These are phyloP conservation scores for Caenorhabditis sp. DNA, from an alignment of 2,888 invertebrate genomes.

Conservation along the genomic window DNA sequence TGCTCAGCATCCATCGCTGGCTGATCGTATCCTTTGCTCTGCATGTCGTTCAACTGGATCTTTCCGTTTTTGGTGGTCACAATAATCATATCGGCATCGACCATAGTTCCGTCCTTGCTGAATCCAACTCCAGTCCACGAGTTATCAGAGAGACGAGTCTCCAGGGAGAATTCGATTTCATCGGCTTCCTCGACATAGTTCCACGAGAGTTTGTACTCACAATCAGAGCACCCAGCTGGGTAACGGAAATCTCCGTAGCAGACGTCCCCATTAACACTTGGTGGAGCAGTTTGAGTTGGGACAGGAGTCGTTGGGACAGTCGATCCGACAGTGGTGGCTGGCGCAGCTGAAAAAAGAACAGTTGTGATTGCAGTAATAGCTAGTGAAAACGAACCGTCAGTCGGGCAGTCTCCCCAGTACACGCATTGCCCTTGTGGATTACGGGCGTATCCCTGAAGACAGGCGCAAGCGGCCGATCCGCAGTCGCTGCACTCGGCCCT, in stretches of 20 bases:
- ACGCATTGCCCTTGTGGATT: slow-evolving; percentile 69
- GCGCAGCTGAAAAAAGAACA: slow-evolving; percentile 1
- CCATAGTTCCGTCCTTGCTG: slow-evolving; percentile 73
- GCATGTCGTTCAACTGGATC: slow-evolving; percentile 76
- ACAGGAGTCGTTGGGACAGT: slow-evolving; percentile 6
- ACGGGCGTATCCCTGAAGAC: slow-evolving; percentile 77
- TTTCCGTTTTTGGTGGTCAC: slow-evolving; percentile 69
- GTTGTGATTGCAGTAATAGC: neutral
- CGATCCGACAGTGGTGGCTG: slow-evolving; percentile 12
- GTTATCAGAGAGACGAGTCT: slow-evolving; percentile 73
- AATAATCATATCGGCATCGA: slow-evolving; percentile 77
- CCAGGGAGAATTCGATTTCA: slow-evolving; percentile 78
- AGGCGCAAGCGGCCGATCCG: slow-evolving; percentile 72
- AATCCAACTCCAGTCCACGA: slow-evolving; percentile 79
- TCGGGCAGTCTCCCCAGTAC: slow-evolving; percentile 78
- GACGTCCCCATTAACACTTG: slow-evolving; percentile 67
- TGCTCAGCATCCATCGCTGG: slow-evolving; percentile 61
- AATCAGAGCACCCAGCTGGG: slow-evolving; percentile 76
- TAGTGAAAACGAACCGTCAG: slow-evolving; percentile 33
- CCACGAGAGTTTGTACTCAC: slow-evolving; percentile 77
- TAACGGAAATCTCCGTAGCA: slow-evolving; percentile 78
- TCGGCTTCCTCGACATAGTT: slow-evolving; percentile 75
- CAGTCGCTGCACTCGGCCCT: slow-evolving; percentile 75
- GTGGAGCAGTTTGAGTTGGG: slow-evolving; percentile 31
- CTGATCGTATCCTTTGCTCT: slow-evolving; percentile 64